Evolutionary conservation across 2,797 vertebrate species (phyloP).

Genomic region (Thripadectes ignobilis): DNA sequence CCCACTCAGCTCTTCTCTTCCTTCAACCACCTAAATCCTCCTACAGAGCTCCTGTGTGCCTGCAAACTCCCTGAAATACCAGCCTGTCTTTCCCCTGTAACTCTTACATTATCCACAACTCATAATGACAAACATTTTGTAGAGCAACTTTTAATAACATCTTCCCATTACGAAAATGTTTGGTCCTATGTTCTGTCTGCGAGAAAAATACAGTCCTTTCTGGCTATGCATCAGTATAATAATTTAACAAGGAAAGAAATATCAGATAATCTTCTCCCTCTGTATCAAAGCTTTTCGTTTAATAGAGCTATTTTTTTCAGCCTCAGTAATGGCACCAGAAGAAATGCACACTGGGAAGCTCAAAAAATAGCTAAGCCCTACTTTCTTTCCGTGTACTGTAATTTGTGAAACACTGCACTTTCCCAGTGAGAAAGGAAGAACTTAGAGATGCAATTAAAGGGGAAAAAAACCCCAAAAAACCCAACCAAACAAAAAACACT

Average conservation of each 20-base stretch:
- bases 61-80: rapidly evolving
- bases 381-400: neutral
- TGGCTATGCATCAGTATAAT: neutral
- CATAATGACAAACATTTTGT: neutral
- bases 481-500: neutral
- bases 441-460: neutral
- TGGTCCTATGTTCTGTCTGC: neutral
- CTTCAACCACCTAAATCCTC: neutral
- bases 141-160: neutral
- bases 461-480: too few species aligned
- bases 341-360: slow-evolving; percentile 16
- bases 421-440: neutral
- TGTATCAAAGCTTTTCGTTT: slow-evolving; percentile 21
- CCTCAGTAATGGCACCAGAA: neutral
- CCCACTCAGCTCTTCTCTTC: neutral
- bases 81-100: neutral
- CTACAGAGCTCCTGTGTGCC: neutral
- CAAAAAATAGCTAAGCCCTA: neutral
- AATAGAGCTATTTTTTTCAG: slow-evolving; percentile 41
- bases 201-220: neutral
- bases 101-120: neutral
- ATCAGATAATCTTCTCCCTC: slow-evolving; percentile 24
- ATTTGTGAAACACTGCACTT: neutral
- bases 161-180: neutral
- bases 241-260: neutral